phyloP scores from a whole-genome alignment of 2,888 invertebrate species.

The Drosophila helvetica region DNA sequence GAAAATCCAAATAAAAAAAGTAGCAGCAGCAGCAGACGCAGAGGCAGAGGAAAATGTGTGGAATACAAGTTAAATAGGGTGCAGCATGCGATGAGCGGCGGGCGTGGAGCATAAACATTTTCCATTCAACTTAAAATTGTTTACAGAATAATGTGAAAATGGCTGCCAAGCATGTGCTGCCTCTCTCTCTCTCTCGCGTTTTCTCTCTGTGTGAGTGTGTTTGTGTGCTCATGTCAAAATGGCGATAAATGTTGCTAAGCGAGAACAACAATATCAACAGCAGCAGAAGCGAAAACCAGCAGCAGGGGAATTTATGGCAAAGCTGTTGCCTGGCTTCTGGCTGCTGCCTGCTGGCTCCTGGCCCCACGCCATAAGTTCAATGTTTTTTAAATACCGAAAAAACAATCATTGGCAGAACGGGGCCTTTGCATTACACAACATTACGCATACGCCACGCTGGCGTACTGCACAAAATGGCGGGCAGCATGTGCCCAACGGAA shows the following conservation, averaged over 20 bases:
- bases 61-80: conserved; percentile 75
- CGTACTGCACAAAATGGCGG: conserved; percentile 35
- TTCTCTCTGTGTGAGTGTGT: conserved; percentile 22
- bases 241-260: conserved; percentile 78
- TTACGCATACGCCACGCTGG: conserved; percentile 61
- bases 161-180: conserved; percentile 76
- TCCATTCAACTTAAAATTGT: conserved; percentile 79
- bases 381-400: conserved; percentile 58
- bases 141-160: conserved; percentile 79
- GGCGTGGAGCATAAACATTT: conserved; percentile 71
- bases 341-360: not conserved
- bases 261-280: conserved; percentile 59
- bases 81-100: conserved; percentile 65
- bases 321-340: conserved; percentile 13
- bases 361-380: conserved; percentile 44
- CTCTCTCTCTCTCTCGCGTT: conserved; percentile 22
- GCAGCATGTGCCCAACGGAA: not conserved
- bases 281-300: conserved; percentile 23
- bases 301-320: conserved; percentile 49
- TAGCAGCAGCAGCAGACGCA: conserved; percentile 19
- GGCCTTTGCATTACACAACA: conserved; percentile 46
- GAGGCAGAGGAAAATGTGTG: conserved; percentile 45
- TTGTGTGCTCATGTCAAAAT: conserved; percentile 64
- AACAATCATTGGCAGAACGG: conserved; percentile 50
- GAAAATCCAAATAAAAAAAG: conserved; percentile 29